Conservation (phyloP, 2,888 invertebrate species). For the Parochlus steinenii region DNA sequence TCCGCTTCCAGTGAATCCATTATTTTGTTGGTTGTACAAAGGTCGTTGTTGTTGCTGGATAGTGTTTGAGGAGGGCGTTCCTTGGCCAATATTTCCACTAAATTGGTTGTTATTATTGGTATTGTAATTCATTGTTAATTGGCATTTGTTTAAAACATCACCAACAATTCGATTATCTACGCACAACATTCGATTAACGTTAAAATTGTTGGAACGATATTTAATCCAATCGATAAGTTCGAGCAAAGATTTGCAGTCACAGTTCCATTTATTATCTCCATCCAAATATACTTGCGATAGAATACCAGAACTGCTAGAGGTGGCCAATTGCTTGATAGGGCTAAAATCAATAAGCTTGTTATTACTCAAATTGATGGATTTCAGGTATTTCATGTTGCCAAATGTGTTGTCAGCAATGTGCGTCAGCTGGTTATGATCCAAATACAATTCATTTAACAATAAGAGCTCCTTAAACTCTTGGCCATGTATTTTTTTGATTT, state of each 20-base stretch:
- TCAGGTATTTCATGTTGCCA: slow-evolving; percentile 50
- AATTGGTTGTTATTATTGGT: background rate
- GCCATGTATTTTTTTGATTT: slow-evolving; percentile 51
- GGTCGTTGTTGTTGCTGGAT: slow-evolving; percentile 10
- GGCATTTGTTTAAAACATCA: slow-evolving; percentile 13
- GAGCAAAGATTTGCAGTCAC: slow-evolving; percentile 56
- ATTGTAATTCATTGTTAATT: slow-evolving; percentile 8
- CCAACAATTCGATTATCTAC: slow-evolving; percentile 24
- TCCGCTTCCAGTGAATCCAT: too few relatives aligned
- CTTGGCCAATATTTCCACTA: background rate
- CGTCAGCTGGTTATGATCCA: slow-evolving; percentile 58
- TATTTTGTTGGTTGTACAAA: too few relatives aligned
- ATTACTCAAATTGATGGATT: slow-evolving; percentile 56
- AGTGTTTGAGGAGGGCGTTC: slow-evolving; percentile 8
- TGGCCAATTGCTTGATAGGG: slow-evolving; percentile 52
- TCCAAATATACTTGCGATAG: slow-evolving; percentile 49
- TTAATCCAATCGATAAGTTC: slow-evolving; percentile 53
- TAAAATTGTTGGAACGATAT: slow-evolving; percentile 41
- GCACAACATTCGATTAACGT: slow-evolving; percentile 33
- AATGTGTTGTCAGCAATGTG: slow-evolving; percentile 62
- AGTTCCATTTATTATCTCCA: slow-evolving; percentile 63
- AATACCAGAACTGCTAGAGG: slow-evolving; percentile 39
- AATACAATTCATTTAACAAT: slow-evolving; percentile 54
- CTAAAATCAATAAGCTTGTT: slow-evolving; percentile 62
- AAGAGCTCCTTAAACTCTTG: slow-evolving; percentile 63